Evolutionary conservation across 2,888 invertebrate genomes (phyloP), one percentile per base, ranked within the genome.

Genomic region (Hirtodrosophila confusa): DNA sequence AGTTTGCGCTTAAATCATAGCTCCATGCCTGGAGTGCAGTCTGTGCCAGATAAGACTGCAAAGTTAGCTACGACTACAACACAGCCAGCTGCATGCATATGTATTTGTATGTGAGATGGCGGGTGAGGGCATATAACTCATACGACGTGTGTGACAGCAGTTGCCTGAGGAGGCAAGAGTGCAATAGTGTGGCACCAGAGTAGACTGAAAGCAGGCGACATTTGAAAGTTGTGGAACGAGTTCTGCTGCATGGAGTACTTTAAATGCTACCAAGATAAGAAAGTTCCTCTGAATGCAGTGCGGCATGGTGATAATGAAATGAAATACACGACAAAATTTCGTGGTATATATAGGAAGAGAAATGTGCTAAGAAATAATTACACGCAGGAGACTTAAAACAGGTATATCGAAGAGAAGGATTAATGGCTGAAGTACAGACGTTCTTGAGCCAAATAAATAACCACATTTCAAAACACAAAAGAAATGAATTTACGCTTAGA

Each of bases 1-100:
- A 82, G 83, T 82, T 80, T 78, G 66, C 66, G 69, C 58, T 78
- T 80, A 75, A 80, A 80, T 82, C 79, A 82, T 82, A 78, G 55
- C 69, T 51, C 43, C 57, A 69, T 73, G 77, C 77, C 80, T 72
- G 77, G 55, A 80, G 77, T 76, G 72, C 73, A 76, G 80, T 80
- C 73, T 78, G 62, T 69, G 51, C 64, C 53, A 76, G 80, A 78
- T 80, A 78, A 78, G 80, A 67, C 57, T 27, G 40, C 57, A 69
- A 70, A 78, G 80, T 78, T 77, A 69, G 78, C 73, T 62, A 50
- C 54, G 39, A 57, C 53, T 61, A 41, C 53, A 57, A 57, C 54
- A 54, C 17, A 17, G 37, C 23, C 10, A 48, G 49, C 44, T 39
- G 35, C 31, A 55, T 40, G 44, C 44, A 39, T 29, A 35, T 17